These are phyloP conservation scores for Megaustenia siamemsis DNA, from an alignment of 2,888 invertebrate genomes.

Conservation along the genomic window DNA sequence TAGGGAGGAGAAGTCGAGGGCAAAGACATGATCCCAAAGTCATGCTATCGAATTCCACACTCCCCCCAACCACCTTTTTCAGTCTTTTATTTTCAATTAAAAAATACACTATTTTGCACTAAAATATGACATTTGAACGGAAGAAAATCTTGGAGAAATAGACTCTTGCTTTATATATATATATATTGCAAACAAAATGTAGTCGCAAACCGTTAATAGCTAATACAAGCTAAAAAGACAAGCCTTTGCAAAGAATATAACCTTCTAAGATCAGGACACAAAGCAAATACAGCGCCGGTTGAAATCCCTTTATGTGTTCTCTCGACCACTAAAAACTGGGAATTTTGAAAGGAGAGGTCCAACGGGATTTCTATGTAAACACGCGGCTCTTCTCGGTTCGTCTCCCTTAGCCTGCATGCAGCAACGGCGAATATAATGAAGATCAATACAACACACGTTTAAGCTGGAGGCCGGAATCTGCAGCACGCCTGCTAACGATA, in stretches of 20 bases:
- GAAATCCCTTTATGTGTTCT: neutral
- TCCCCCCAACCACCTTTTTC: too few relatives aligned
- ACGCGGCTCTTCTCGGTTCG: slow-evolving; percentile 29
- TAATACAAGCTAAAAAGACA: neutral
- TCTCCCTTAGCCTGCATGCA: slow-evolving; percentile 7
- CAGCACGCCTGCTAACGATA: slow-evolving; percentile 33
- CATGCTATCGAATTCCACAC: too few relatives aligned
- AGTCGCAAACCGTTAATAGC: neutral
- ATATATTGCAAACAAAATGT: too few relatives aligned
- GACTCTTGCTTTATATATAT: too few relatives aligned
- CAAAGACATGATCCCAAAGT: neutral
- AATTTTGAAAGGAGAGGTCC: slow-evolving; percentile 12
- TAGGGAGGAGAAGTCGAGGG: neutral
- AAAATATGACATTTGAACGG: too few relatives aligned
- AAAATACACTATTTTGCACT: too few relatives aligned
- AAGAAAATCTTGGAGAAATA: too few relatives aligned
- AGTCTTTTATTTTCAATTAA: too few relatives aligned
- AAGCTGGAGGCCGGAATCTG: slow-evolving; percentile 24
- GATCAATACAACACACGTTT: slow-evolving; percentile 53
- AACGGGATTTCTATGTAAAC: slow-evolving; percentile 5
- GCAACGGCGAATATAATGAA: slow-evolving; percentile 19
- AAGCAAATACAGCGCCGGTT: neutral
- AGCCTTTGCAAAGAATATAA: neutral
- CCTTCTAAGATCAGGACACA: neutral
- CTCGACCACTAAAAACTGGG: neutral